Percentiles rank a stretch among this genome's conserved stretches.
Evolutionary conservation across 2,797 vertebrate species (phyloP).

Genomic region (Lagorchestes hirsutus): DNA sequence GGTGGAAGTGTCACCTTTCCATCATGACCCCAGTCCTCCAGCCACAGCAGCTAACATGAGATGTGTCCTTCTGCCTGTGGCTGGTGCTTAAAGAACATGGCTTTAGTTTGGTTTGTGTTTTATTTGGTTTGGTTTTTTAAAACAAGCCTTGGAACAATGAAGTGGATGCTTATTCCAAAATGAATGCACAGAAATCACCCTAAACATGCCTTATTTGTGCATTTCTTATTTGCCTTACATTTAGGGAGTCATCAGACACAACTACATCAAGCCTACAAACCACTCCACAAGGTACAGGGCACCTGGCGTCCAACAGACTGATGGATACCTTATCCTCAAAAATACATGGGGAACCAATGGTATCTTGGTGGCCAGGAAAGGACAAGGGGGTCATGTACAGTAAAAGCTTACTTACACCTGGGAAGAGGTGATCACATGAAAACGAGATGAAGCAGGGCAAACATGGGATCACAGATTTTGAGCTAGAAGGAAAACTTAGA

Average conservation of each 20-base stretch:
- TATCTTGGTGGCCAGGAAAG: background rate
- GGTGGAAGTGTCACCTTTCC: background rate
- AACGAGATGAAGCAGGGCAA: background rate
- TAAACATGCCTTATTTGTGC: background rate
- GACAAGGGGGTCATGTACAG: background rate
- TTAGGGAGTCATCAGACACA: background rate
- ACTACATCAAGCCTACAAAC: background rate
- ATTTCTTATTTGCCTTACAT: background rate
- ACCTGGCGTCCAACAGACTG: background rate
- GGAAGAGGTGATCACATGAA: background rate
- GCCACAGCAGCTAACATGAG: background rate
- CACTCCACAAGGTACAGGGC: background rate
- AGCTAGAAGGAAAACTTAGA: background rate
- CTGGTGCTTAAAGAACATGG: background rate
- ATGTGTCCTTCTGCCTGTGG: background rate
- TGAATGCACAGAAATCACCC: background rate
- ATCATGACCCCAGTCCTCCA: background rate
- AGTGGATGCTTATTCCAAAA: background rate
- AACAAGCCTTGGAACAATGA: background rate
- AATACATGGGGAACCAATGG: background rate
- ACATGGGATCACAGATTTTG: background rate
- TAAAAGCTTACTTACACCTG: background rate
- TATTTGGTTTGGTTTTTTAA: background rate
- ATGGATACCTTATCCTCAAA: background rate
- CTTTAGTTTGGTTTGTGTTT: background rate